Conservation (phyloP, 2,888 invertebrate species). For the Ypsolopha sequella region DNA sequence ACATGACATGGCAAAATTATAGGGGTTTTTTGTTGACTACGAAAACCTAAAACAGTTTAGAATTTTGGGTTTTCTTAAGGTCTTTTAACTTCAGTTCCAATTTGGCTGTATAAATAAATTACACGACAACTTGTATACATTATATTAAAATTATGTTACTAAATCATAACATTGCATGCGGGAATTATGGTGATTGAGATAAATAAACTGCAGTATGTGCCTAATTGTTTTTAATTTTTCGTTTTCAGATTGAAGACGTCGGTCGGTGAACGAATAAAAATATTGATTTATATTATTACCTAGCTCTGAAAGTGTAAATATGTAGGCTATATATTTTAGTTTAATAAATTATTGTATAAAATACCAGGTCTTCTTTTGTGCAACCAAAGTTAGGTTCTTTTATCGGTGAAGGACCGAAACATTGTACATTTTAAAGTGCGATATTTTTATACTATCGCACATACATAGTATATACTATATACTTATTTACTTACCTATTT, state of each 20-base stretch:
- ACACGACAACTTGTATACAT: too few species aligned
- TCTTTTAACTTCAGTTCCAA: too few species aligned
- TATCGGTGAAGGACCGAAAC: background rate
- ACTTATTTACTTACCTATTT: background rate
- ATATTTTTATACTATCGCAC: background rate
- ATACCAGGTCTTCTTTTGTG: background rate
- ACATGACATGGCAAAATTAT: too few species aligned
- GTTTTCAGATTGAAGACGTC: conserved; percentile 25
- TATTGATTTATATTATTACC: background rate
- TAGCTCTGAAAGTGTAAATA: background rate
- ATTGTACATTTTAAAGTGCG: background rate
- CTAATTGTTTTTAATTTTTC: conserved; percentile 8
- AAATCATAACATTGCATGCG: too few species aligned
- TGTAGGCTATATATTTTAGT: background rate
- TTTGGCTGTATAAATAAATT: too few species aligned
- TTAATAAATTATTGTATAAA: background rate
- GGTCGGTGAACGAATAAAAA: conserved; percentile 20
- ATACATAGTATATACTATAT: background rate
- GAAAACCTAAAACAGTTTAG: too few species aligned
- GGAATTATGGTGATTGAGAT: too few species aligned
- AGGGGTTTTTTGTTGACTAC: too few species aligned
- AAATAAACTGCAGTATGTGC: too few species aligned
- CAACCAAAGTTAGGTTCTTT: conserved; percentile 2
- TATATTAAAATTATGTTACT: too few species aligned
- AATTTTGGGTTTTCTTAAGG: too few species aligned